phyloP scores from a whole-genome alignment of 2,113 vertebrate genomes.

The Noturus placidus region DNA sequence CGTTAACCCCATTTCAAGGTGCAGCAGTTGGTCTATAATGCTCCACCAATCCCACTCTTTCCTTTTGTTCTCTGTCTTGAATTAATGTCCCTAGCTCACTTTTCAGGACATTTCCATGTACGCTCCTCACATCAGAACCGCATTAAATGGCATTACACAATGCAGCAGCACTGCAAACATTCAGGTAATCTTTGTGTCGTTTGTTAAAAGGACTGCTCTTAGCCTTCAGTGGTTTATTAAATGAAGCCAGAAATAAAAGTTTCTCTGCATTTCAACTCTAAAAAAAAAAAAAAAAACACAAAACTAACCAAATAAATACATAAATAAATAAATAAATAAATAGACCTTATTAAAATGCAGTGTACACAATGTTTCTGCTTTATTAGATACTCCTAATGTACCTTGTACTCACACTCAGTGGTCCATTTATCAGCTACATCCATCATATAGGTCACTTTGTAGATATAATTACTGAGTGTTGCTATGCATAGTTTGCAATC shows the following conservation, averaged over 20 bases:
- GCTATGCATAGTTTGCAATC: neutral
- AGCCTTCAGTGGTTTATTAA: conserved; percentile 17
- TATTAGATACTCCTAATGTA: conserved; percentile 27
- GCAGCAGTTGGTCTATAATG: neutral
- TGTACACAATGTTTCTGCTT: conserved; percentile 1
- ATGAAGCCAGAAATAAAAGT: conserved; percentile 12
- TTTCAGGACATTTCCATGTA: neutral
- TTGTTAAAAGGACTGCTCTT: conserved; percentile 4
- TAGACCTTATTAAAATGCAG: conserved; percentile 14
- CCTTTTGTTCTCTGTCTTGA: neutral
- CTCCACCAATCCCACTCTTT: neutral
- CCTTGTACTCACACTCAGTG: conserved; percentile 17
- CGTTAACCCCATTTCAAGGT: neutral
- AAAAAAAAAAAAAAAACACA: neutral
- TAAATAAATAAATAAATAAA: too few species aligned
- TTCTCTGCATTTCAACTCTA: neutral
- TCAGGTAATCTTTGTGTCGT: neutral
- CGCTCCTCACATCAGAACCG: neutral
- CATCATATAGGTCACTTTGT: neutral
- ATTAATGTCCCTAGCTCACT: neutral
- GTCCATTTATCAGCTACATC: conserved; percentile 7
- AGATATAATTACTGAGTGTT: neutral
- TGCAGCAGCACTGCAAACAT: neutral
- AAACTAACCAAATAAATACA: too few species aligned
- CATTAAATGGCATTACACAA: neutral